Base-by-base conservation (phyloP, 2,113 vertebrate genomes). In the Pontoporia blainvillei region DNA sequence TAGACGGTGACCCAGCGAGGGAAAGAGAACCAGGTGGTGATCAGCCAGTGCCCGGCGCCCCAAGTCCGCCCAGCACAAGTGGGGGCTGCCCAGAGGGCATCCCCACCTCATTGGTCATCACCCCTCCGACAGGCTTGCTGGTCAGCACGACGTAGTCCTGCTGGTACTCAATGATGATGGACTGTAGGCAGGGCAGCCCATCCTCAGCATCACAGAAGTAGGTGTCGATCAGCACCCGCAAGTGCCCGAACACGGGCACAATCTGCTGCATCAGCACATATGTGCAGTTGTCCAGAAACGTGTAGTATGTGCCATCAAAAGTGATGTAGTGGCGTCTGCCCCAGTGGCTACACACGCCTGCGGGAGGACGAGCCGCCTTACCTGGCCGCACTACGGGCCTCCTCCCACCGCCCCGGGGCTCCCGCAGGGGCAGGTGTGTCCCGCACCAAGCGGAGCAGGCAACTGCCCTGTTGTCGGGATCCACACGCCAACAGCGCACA, bases 201-300 rank as follows among this genome's bases (percentile, higher is more conserved):
- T 98, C 97, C 95, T 87, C 9, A 1, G 98, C 1, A 46, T 99
- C 75, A 0, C 99, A 99, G 66, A 98, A 98, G 49, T 98, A 98
- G 44, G 99, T 99, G 61, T 99, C 98, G 2, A 99, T 61, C 57
- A 98, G 98, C 64, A 99, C 97, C 2, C 98, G 98, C 97, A 99
- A 98, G 92, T 99, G 98, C 83, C 98, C 98, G 2, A 98, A 98
- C 97, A 95, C 98, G 0, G 98, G 98, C 27, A 96, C 86, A 0
- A 99, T 99, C 98, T 99, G 99, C 97, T 99, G 99, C 95, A 99
- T 98, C 93, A 99, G 98, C 90, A 99, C 98, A 0, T 99, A 99
- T 1, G 99, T 99, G 97, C 99, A 99, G 81, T 99, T 99, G 95
- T 99, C 97, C 52, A 98, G 97, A 98, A 99, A 99, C 23, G 94